phyloP scores from a whole-genome alignment of 2,113 vertebrate genomes.

The Oryzias javanicus region DNA sequence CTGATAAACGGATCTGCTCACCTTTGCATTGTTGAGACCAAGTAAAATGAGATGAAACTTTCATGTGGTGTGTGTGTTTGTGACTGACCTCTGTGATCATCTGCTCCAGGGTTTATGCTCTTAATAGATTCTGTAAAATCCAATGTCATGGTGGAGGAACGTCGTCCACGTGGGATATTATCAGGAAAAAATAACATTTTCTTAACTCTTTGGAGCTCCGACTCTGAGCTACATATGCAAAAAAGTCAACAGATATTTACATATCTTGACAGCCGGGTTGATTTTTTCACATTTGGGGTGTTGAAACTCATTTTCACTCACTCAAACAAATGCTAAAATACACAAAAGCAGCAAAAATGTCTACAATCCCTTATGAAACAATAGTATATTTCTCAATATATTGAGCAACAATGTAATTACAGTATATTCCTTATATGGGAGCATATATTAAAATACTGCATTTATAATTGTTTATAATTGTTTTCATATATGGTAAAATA shows the following conservation, averaged over 20 bases:
- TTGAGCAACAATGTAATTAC: no score
- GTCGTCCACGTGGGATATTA: background rate
- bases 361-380: no score
- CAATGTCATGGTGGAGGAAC: background rate
- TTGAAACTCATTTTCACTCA: no score
- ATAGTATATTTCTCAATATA: no score
- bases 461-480: no score
- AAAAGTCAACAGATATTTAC: background rate
- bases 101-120: slow-evolving; percentile 19
- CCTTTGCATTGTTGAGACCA: slow-evolving; percentile 13
- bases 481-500: no score
- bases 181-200: background rate
- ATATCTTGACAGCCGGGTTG: no score
- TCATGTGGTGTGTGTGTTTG: background rate
- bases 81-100: slow-evolving; percentile 37
- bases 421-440: no score
- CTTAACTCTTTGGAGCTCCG: background rate
- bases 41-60: slow-evolving; percentile 22
- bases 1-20: background rate
- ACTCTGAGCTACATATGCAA: background rate
- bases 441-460: no score
- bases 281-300: no score
- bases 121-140: slow-evolving; percentile 6
- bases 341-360: no score
- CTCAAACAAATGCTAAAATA: no score